These are phyloP conservation scores for Anolis apletophallus DNA, from an alignment of 2,797 vertebrate genomes.

Conservation along the genomic window DNA sequence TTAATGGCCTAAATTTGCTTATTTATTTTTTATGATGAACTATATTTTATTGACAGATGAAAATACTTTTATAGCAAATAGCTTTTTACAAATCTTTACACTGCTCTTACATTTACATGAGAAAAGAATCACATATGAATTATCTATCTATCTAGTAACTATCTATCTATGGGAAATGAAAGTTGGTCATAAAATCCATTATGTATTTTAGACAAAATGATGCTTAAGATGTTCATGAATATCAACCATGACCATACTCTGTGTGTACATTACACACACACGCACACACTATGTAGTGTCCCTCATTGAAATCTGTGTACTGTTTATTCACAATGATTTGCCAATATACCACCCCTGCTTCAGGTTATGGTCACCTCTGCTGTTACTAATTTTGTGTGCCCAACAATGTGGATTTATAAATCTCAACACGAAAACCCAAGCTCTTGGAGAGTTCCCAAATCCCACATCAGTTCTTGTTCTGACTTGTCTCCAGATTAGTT, in stretches of 20 bases:
- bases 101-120: not conserved
- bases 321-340: not conserved
- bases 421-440: not conserved
- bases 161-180: not conserved
- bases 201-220: not conserved
- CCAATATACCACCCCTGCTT: no score
- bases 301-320: not conserved
- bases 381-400: not conserved
- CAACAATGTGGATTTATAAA: not conserved
- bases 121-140: not conserved
- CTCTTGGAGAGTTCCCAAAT: not conserved
- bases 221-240: not conserved
- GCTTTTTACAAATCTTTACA: not conserved
- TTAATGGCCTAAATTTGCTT: conserved; percentile 56
- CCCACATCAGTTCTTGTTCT: not conserved
- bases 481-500: not conserved
- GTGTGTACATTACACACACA: no score
- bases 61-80: conserved; percentile 18
- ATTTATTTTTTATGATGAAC: conserved; percentile 53
- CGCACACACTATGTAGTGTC: not conserved
- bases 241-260: not conserved
- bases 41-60: conserved; percentile 40
- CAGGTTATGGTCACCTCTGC: not conserved
- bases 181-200: not conserved
- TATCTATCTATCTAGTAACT: not conserved